Base-by-base conservation (phyloP, 2,797 vertebrate genomes). In the Myiothlypis chrysogaster region DNA sequence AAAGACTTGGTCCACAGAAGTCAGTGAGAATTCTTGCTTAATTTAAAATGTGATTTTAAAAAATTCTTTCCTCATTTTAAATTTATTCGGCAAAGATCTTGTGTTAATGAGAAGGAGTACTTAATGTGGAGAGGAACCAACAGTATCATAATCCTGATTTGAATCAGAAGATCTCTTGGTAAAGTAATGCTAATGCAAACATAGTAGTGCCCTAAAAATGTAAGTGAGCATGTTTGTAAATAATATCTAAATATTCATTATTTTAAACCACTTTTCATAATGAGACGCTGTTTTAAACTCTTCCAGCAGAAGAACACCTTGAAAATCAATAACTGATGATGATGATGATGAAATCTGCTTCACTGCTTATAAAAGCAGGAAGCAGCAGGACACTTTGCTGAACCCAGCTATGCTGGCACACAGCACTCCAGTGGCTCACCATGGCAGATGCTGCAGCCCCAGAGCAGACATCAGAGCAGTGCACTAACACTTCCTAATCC, bases 141-240 rank as follows among this genome's bases (percentile, higher is more conserved):
- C 30, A 56, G 24, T 70, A 55, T 72, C 35, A 72, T 59, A 59
- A 78, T 66, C 52, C 76, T 79, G 59, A 93, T 77, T 72, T 89
- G 64, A 85, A 77, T 77, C 32, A 65, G 83, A 83, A 56, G 37
- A 59, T 44, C 23, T 53, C 37, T 69, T 41, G 47, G 46, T 55
- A 65, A 89, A 89, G 47, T 64, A 68, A 85, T 80, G 49, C 49
- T 77, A 87, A 78, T 68, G 61, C 49, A 87, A 82, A 82, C 50
- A 69, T 2, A 83, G 49, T 46, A 52, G 27, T 85, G 53, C 37
- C 39, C 23, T 65, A 64, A 89, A 94, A 89, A 93, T 88, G 35
- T 60, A 93, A 85, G 89, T 55, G 12, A 88, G 30, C 59, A 70
- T 85, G 52, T 94, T 94, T 83, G 76, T 91, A 94, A 94, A 95